These are phyloP conservation scores for Lacerta agilis DNA, from an alignment of 2,797 vertebrate genomes.

Conservation along the genomic window DNA sequence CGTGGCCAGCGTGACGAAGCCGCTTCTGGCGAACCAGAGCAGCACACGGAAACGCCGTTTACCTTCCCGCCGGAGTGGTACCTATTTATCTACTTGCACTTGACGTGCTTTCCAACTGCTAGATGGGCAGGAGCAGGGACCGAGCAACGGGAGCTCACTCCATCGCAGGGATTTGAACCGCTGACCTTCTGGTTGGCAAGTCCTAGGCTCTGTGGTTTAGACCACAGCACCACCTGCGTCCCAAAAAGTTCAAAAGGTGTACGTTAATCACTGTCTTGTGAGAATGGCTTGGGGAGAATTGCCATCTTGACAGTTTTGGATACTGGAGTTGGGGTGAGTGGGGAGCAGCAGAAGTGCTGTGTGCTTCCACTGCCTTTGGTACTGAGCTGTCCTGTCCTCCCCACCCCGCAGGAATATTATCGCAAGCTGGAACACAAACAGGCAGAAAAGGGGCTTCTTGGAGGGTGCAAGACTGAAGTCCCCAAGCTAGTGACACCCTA, in stretches of 20 bases:
- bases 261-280: background rate
- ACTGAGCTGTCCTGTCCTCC: background rate
- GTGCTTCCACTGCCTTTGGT: background rate
- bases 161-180: too few relatives aligned
- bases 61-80: too few relatives aligned
- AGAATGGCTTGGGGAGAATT: background rate
- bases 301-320: background rate
- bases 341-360: background rate
- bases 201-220: too few relatives aligned
- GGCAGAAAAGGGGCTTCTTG: conserved; percentile 84
- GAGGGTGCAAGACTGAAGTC: conserved; percentile 84
- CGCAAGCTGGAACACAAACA: conserved; percentile 86
- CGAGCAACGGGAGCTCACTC: too few relatives aligned
- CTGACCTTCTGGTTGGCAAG: too few relatives aligned
- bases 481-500: conserved; percentile 92
- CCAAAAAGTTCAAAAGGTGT: background rate
- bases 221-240: too few relatives aligned
- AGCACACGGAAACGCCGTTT: too few relatives aligned
- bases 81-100: too few relatives aligned
- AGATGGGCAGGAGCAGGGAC: too few relatives aligned
- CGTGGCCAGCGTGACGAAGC: too few relatives aligned
- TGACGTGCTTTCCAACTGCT: too few relatives aligned
- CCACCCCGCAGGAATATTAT: conserved; percentile 85
- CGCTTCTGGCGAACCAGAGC: too few relatives aligned
- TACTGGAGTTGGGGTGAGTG: background rate